Evolutionary conservation across 2,113 vertebrate genomes (phyloP).

Genomic region (Australoheros scitulus): DNA sequence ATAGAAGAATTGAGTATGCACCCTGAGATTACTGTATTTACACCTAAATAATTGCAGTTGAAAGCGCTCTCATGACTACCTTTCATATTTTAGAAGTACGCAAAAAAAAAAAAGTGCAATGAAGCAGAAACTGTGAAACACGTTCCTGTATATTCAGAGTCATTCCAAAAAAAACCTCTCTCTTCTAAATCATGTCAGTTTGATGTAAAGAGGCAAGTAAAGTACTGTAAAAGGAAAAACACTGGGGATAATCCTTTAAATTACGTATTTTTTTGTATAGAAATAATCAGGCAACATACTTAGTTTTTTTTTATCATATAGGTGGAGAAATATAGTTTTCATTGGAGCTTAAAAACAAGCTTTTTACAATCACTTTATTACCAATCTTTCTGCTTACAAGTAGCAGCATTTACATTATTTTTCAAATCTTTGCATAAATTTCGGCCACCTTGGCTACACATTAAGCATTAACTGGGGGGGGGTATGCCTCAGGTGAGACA

Average conservation of each 20-base stretch:
- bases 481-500: neutral
- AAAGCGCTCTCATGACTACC: neutral
- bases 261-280: neutral
- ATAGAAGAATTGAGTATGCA: neutral
- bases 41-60: neutral
- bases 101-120: neutral
- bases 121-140: neutral
- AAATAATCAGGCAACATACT: neutral
- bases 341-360: neutral
- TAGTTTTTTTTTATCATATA: neutral
- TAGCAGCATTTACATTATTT: neutral
- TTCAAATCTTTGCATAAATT: neutral
- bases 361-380: neutral
- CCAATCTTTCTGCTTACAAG: neutral
- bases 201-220: neutral
- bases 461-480: neutral
- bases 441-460: conserved; percentile 10
- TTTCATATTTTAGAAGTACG: conserved; percentile 4
- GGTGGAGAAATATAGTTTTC: neutral
- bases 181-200: neutral
- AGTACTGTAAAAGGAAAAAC: neutral
- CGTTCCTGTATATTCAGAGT: neutral
- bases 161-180: neutral
- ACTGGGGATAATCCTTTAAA: neutral
- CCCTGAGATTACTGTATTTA: neutral